Evolutionary conservation across 2,888 invertebrate genomes (phyloP), one percentile per base, ranked within the genome.

Genomic region (Drosophila mimetica): DNA sequence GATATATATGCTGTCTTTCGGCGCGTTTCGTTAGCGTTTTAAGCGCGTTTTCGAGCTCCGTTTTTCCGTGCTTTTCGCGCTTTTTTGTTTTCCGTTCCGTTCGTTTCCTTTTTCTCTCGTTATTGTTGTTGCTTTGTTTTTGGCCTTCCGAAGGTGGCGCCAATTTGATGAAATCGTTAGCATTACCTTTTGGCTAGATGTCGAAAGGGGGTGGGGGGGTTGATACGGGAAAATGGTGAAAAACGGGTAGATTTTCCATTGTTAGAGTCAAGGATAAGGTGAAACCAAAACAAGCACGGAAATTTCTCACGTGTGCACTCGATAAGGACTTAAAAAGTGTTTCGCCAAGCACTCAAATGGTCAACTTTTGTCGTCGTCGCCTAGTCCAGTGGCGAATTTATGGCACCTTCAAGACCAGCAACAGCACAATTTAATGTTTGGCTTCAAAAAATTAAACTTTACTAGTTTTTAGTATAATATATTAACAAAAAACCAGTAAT

Each of bases 91-190:
- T 30, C 42, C 32, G 41, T 42, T 18, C 4, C 4, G 11, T 28
- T 28, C 11, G 47, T 36, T 44, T 46, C 3, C 30, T 14, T 13
- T 39, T 18, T n/a, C 2, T 42, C 28, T 52, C 39, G 8, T 16
- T 37, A 32, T 28, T 14, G 13, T n/a, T 41, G 2, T 39, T 18
- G n/a, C 22, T 44, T 44, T 30, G 30, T 30, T 30, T 44, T 25
- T 39, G 18, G 48, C 22, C 18, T 18, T 22, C 13, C 30, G 14
- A 51, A 59, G 34, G 36, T 52, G 69, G 36, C 41, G 47, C 22
- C 34, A 51, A 64, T 44, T 77, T 75, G 72, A 84, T 77, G 64
- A 75, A 77, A 70, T 84, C 70, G 85, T 75, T 79, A 66, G 63
- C 84, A 66, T 83, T 83, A 79, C 78, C 77, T 28, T 37, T 25